Evolutionary conservation across 2,888 invertebrate species (phyloP).

Genomic region (Bellardia pandia): DNA sequence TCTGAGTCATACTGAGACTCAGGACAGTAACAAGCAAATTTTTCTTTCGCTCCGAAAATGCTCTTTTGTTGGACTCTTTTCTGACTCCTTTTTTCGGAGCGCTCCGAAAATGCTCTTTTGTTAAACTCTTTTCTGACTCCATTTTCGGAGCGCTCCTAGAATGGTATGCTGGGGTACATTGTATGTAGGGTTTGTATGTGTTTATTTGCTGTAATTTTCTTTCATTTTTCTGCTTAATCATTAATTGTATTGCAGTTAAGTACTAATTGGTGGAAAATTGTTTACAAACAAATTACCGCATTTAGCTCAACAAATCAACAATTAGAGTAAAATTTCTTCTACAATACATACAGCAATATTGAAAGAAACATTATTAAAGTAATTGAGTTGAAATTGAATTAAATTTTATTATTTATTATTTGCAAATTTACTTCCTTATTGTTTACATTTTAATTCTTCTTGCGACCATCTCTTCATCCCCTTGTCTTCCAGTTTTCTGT

Average conservation of each 20-base stretch:
- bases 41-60: too few relatives aligned
- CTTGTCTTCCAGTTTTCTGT: not conserved
- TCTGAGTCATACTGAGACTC: too few relatives aligned
- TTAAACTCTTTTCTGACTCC: too few relatives aligned
- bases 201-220: not conserved
- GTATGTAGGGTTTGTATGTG: not conserved
- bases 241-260: not conserved
- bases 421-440: not conserved
- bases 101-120: too few relatives aligned
- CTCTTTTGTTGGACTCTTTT: too few relatives aligned
- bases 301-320: not conserved
- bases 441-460: not conserved
- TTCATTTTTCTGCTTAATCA: constrained; percentile 24
- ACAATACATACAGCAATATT: not conserved
- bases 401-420: not conserved
- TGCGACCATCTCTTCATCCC: too few relatives aligned
- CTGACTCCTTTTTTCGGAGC: too few relatives aligned
- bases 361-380: not conserved
- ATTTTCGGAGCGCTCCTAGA: too few relatives aligned
- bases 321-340: not conserved
- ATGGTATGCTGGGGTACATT: too few relatives aligned
- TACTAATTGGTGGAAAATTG: constrained; percentile 31
- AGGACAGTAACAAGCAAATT: too few relatives aligned
- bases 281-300: not conserved
- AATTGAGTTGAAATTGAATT: not conserved